These are phyloP conservation scores for Antheraea assamensis DNA, from an alignment of 2,888 invertebrate species.

Conservation along the genomic window DNA sequence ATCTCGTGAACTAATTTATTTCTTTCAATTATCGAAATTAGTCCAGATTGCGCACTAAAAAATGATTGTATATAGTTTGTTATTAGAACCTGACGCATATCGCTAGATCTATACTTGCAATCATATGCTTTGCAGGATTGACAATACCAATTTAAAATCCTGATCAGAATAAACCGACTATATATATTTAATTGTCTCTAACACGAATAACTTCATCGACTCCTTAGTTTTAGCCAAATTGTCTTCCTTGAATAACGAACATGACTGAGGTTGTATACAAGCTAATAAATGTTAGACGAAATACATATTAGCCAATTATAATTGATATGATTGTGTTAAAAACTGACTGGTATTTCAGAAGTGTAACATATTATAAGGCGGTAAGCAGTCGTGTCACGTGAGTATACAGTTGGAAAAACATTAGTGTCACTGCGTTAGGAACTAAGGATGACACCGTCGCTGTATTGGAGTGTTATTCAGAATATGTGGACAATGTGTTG, in stretches of 20 bases:
- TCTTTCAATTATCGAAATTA: background rate
- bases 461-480: slow-evolving; percentile 75
- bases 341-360: background rate
- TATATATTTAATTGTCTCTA: background rate
- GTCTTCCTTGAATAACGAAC: background rate
- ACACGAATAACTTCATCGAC: background rate
- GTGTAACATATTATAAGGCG: slow-evolving; percentile 5
- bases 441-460: slow-evolving; percentile 37
- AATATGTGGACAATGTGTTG: slow-evolving; percentile 70
- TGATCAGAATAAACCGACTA: background rate
- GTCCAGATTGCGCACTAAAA: background rate
- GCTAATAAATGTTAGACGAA: no score
- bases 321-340: background rate
- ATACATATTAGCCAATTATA: no score
- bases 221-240: background rate
- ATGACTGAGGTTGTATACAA: background rate
- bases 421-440: slow-evolving; percentile 65
- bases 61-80: background rate
- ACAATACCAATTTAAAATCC: background rate
- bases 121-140: no score
- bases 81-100: background rate
- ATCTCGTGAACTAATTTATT: no score
- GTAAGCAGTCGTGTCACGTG: slow-evolving; percentile 66
- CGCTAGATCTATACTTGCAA: background rate
- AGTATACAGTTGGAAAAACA: slow-evolving; percentile 45